Percentiles rank a stretch among this genome's conserved stretches.
Evolutionary conservation across 2,797 vertebrate genomes (phyloP).

Genomic region (Hemitrygon akajei): DNA sequence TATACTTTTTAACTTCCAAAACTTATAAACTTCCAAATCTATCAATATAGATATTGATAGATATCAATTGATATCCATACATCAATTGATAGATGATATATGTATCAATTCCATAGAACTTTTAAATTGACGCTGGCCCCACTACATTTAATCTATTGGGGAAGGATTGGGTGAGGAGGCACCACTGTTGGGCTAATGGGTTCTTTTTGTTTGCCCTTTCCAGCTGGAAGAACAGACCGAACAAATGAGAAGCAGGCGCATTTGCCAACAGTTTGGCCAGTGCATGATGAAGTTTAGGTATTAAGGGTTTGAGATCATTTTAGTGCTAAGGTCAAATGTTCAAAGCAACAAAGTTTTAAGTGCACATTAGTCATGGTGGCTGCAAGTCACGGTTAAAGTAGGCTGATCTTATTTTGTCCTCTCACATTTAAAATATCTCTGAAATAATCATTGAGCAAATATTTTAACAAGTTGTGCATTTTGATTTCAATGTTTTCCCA

Average conservation of each 20-base stretch:
- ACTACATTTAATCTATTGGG: not conserved
- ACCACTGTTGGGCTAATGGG: constrained; percentile 37
- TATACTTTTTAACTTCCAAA: no score
- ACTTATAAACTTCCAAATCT: no score
- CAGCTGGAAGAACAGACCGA: constrained; percentile 65
- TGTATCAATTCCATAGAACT: no score
- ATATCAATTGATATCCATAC: no score
- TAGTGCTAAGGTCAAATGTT: not conserved
- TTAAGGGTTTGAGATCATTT: constrained; percentile 46
- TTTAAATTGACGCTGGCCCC: not conserved
- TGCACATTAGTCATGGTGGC: not conserved
- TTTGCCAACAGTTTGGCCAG: constrained; percentile 59
- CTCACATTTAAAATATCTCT: not conserved
- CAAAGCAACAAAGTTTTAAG: not conserved
- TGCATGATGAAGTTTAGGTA: constrained; percentile 67
- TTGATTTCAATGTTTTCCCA: not conserved
- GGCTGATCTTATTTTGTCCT: not conserved
- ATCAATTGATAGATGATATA: no score
- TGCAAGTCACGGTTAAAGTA: not conserved
- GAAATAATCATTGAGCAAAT: not conserved
- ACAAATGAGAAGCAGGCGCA: constrained; percentile 60
- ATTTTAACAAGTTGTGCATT: not conserved
- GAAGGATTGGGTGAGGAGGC: not conserved
- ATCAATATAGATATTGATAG: no score
- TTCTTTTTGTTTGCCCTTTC: constrained; percentile 69